These are phyloP conservation scores for Muschampia plurimacula DNA, from an alignment of 2,888 invertebrate species.

Conservation along the genomic window DNA sequence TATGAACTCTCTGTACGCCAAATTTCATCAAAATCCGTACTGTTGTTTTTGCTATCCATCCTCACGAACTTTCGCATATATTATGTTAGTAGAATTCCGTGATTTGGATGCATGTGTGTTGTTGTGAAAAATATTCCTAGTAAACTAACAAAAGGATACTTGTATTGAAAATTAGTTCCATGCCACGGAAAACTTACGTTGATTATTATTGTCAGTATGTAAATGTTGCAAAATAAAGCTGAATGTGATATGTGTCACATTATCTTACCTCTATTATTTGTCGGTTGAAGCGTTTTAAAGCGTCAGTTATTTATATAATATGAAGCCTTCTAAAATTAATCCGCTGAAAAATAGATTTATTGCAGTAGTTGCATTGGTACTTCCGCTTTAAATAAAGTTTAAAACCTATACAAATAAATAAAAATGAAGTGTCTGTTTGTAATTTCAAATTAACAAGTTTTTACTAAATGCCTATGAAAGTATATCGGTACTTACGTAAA, in stretches of 20 bases:
- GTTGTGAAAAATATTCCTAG: not conserved
- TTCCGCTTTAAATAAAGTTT: not conserved
- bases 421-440: too few species aligned
- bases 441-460: too few species aligned
- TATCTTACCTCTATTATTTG: not conserved
- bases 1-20: not conserved
- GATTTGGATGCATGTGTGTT: too few species aligned
- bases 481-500: too few species aligned
- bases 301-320: not conserved
- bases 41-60: too few species aligned
- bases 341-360: not conserved
- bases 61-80: too few species aligned
- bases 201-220: not conserved
- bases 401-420: too few species aligned
- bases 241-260: not conserved
- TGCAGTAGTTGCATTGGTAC: not conserved
- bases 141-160: not conserved
- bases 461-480: too few species aligned
- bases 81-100: too few species aligned
- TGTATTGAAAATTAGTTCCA: not conserved
- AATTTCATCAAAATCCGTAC: too few species aligned
- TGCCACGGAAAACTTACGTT: not conserved
- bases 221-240: not conserved
- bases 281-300: not conserved
- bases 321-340: not conserved